phyloP scores from a whole-genome alignment of 2,797 vertebrate species.

The Menidia menidia region DNA sequence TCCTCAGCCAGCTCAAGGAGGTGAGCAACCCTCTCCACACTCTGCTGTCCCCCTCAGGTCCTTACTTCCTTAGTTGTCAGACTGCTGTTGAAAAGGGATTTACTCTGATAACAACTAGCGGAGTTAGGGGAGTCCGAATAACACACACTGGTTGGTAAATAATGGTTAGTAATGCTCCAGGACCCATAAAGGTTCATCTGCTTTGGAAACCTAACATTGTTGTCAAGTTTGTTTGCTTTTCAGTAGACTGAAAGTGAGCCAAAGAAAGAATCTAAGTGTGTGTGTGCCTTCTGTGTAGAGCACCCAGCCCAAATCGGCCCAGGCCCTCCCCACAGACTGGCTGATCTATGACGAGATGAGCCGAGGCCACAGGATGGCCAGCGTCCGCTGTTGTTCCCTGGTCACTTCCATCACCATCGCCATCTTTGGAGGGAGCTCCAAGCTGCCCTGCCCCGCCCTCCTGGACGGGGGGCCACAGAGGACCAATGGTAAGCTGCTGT shows the following conservation, averaged over 20 bases:
- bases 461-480: slow-evolving; percentile 77
- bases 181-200: too few relatives aligned
- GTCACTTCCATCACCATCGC: slow-evolving; percentile 88
- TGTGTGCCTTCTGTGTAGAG: slow-evolving; percentile 76
- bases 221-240: too few relatives aligned
- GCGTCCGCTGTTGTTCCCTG: slow-evolving; percentile 90
- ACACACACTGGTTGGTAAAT: too few relatives aligned
- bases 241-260: too few relatives aligned
- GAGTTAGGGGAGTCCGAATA: too few relatives aligned
- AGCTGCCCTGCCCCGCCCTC: slow-evolving; percentile 83
- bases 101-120: too few relatives aligned
- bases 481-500: slow-evolving; percentile 39
- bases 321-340: slow-evolving; percentile 91
- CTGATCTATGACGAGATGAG: slow-evolving; percentile 96
- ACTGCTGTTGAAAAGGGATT: too few relatives aligned
- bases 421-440: slow-evolving; percentile 89
- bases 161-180: too few relatives aligned
- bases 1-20: slow-evolving; percentile 91
- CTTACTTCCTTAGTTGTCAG: too few relatives aligned
- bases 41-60: neutral
- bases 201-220: too few relatives aligned
- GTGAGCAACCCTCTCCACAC: slow-evolving; percentile 68
- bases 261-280: neutral
- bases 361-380: slow-evolving; percentile 89
- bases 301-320: slow-evolving; percentile 80